phyloP scores from a whole-genome alignment of 2,797 vertebrate genomes.

The Garrulus glandarius region DNA sequence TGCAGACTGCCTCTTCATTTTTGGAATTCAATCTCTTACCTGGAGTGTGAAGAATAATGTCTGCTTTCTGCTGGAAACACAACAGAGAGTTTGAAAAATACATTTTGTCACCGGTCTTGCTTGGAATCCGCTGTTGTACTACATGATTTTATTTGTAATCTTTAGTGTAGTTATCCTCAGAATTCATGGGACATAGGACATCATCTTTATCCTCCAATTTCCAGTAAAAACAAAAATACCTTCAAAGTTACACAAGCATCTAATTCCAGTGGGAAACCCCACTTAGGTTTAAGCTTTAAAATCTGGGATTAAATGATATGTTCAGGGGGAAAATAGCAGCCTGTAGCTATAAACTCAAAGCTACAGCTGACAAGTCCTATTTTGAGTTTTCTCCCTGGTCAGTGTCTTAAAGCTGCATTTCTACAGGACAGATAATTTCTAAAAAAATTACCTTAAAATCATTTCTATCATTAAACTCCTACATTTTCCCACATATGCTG shows the following conservation, averaged over 20 bases:
- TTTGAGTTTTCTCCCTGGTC: not conserved
- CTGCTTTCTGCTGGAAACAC: not conserved
- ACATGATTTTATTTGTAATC: not conserved
- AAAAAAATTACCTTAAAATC: not conserved
- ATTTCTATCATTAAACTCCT: not conserved
- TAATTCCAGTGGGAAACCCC: not conserved
- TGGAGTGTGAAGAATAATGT: not conserved
- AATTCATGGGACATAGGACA: not conserved
- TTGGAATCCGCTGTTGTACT: not conserved
- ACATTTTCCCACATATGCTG: not conserved
- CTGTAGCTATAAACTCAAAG: not conserved
- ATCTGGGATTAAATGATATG: not conserved
- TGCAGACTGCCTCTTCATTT: not conserved
- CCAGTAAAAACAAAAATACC: not conserved
- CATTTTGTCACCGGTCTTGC: not conserved
- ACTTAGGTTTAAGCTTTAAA: not conserved
- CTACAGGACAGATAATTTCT: not conserved
- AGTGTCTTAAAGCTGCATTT: not conserved
- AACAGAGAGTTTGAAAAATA: not conserved
- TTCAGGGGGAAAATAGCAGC: not conserved
- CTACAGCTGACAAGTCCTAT: not conserved
- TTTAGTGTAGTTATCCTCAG: not conserved
- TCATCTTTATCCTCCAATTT: not conserved
- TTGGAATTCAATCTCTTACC: not conserved
- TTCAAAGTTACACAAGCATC: not conserved